Conservation (phyloP, 2,888 invertebrate genomes). For the Sesamia inferens region DNA sequence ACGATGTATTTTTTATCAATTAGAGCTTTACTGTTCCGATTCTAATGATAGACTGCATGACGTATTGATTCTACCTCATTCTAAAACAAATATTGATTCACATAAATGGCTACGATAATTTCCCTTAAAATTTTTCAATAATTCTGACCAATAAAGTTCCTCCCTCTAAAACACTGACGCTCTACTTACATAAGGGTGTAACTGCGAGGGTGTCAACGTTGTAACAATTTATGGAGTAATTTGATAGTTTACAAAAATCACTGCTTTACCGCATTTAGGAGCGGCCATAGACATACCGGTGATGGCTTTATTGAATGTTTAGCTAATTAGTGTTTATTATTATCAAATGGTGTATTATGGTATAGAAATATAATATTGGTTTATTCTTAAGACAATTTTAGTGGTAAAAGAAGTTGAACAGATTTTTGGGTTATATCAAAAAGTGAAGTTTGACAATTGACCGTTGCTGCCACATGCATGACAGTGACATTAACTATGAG, state of each 20-base stretch:
- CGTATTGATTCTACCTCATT: neutral
- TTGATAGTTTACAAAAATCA: slow-evolving; percentile 83
- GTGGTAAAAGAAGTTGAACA: too few species aligned
- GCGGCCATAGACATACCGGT: slow-evolving; percentile 63
- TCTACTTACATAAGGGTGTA: slow-evolving; percentile 73
- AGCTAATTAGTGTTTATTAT: slow-evolving; percentile 52
- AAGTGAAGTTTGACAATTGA: too few species aligned
- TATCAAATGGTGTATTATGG: neutral
- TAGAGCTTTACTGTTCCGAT: neutral
- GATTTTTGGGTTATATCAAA: too few species aligned
- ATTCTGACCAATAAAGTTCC: slow-evolving; percentile 29
- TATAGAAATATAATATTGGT: too few species aligned
- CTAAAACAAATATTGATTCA: neutral
- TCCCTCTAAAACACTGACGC: slow-evolving; percentile 42
- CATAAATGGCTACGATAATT: neutral
- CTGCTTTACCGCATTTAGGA: slow-evolving; percentile 72
- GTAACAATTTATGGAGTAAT: slow-evolving; percentile 81
- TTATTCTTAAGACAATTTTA: too few species aligned
- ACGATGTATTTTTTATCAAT: neutral
- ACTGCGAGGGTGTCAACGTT: slow-evolving; percentile 73
- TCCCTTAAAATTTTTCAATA: slow-evolving; percentile 2
- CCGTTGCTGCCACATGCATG: too few species aligned
- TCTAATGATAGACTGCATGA: neutral
- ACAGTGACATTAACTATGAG: too few species aligned
- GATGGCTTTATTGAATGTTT: slow-evolving; percentile 66